Evolutionary conservation across 2,113 vertebrate genomes (phyloP).

Genomic region (Zingel zingel): DNA sequence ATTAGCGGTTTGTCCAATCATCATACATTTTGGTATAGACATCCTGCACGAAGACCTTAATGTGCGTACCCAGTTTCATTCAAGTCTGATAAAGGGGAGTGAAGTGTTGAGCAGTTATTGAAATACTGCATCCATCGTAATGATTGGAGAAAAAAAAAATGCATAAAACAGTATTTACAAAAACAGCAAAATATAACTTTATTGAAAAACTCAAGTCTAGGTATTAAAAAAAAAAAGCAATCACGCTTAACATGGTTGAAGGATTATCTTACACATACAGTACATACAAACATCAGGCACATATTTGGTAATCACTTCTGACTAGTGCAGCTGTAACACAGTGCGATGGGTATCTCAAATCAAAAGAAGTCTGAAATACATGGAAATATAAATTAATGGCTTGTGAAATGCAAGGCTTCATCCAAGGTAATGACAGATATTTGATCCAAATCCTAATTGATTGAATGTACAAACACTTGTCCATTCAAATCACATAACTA

Average conservation of each 20-base stretch:
- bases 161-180: conserved; percentile 50
- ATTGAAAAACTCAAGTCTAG: conserved; percentile 66
- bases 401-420: not conserved
- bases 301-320: conserved; percentile 52
- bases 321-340: conserved; percentile 49
- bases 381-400: not conserved
- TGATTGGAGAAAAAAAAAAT: not conserved
- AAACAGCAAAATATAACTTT: conserved; percentile 75
- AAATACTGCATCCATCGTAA: too few relatives aligned
- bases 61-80: too few relatives aligned
- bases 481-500: not conserved
- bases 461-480: not conserved
- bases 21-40: too few relatives aligned
- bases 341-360: not conserved
- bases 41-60: too few relatives aligned
- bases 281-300: conserved; percentile 65
- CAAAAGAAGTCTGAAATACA: not conserved
- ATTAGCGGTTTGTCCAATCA: too few relatives aligned
- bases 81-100: too few relatives aligned
- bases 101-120: too few relatives aligned
- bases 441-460: not conserved
- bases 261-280: conserved; percentile 38
- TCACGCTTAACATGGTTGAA: conserved; percentile 16
- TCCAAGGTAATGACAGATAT: not conserved
- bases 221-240: conserved; percentile 47